Evolutionary conservation across 2,113 vertebrate genomes (phyloP), one percentile per base, ranked within the genome.

Genomic region (Ptilonorhynchus violaceus): DNA sequence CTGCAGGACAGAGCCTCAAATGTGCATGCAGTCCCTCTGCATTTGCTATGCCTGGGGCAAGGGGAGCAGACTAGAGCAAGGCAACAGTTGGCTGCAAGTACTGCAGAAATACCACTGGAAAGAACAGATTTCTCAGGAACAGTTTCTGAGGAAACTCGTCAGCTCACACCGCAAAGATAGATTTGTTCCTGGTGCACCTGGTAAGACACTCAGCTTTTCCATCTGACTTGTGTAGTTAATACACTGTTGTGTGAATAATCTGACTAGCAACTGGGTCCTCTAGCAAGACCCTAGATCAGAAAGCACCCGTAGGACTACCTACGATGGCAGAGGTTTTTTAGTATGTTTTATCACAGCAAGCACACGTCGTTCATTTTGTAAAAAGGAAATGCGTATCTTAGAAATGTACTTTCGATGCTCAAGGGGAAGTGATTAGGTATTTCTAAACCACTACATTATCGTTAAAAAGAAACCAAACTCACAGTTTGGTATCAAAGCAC

Each of bases 11-110:
- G 25, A 59, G 33, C 44, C 39, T 80, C 33, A 18, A 33, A 33
- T 0, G 0, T 7, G 16, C 16, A 4, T 6, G 10, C 35, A 68
- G n/a, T 7, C 16, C 42, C 31, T 30, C 27, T 0, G 0, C 41
- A 14, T 30, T 37, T 66, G 39, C 63, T n/a, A 1, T 9, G 62
- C 27, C 41, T 39, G 7, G 19, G 41, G 24, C 7, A 44, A 70
- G 23, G 18, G 20, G 15, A 73, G 8, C 27, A 69, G n/a, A 27
- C 14, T 6, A 31, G 7, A 93, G 31, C 19, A 60, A 91, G 35
- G 35, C n/a, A 74, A 44, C 24, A 30, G 21, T 4, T n/a, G 33
- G 12, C 76, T 85, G 11, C n/a, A 52, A 66, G n/a, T 10, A 62
- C 42, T 47, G 27, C 72, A 93, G 58, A 86, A 86, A 68, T 17